phyloP scores from a whole-genome alignment of 1,140 invertebrate genomes.

The Phymastichus coffea region DNA sequence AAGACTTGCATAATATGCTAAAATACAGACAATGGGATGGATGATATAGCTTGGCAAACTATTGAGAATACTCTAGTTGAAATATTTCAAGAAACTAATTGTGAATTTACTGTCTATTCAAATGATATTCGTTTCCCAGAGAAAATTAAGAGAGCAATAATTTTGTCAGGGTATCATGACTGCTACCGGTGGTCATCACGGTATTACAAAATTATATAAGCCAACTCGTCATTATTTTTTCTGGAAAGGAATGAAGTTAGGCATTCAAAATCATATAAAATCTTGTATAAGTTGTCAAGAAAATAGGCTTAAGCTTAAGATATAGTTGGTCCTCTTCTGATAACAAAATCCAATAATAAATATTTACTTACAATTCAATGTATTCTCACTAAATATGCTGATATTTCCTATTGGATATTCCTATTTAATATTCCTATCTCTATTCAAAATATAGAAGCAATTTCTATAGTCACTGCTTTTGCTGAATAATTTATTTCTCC shows the following conservation, averaged over 20 bases:
- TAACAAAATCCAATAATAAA: background rate
- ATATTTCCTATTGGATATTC: no score
- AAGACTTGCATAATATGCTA: background rate
- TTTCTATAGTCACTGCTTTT: slow-evolving; percentile 18
- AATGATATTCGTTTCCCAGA: background rate
- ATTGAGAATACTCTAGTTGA: background rate
- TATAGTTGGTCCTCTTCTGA: slow-evolving; percentile 5
- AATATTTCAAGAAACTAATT: slow-evolving; percentile 6
- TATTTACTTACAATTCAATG: no score
- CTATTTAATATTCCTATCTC: no score
- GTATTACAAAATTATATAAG: slow-evolving; percentile 40
- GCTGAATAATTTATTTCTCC: slow-evolving; percentile 34
- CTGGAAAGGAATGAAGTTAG: background rate
- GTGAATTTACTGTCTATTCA: background rate
- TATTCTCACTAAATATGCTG: slow-evolving; percentile 36
- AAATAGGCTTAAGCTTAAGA: slow-evolving; percentile 14
- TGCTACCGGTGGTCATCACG: slow-evolving; percentile 41
- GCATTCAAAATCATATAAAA: slow-evolving; percentile 12
- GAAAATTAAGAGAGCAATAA: slow-evolving; percentile 35
- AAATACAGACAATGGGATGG: background rate
- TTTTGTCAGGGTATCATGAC: slow-evolving; percentile 42
- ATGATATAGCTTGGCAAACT: background rate
- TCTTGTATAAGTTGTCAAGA: slow-evolving; percentile 30
- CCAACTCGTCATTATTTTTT: slow-evolving; percentile 20
- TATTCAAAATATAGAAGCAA: background rate